These are phyloP conservation scores for Origma solitaria DNA, from an alignment of 2,113 vertebrate genomes.

Conservation along the genomic window DNA sequence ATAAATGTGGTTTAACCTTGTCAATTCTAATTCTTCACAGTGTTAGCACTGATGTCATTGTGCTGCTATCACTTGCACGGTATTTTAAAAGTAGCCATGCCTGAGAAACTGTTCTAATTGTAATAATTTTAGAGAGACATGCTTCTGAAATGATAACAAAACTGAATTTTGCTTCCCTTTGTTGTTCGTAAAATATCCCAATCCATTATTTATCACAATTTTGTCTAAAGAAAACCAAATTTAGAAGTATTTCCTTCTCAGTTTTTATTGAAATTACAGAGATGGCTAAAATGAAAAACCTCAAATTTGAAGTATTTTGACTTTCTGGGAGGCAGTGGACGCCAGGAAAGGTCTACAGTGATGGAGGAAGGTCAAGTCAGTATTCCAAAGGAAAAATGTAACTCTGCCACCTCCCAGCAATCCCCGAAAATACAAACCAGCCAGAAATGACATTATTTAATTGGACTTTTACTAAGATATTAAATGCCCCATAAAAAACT, in stretches of 20 bases:
- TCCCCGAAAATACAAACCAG: neutral
- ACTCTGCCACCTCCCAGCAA: conserved; percentile 22
- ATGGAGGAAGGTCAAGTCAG: conserved; percentile 20
- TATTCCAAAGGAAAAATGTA: neutral
- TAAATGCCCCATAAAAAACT: neutral
- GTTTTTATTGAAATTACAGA: neutral
- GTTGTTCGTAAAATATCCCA: neutral
- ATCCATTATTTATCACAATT: neutral
- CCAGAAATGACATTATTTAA: neutral
- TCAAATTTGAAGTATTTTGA: neutral
- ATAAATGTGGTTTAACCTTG: neutral
- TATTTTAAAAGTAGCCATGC: neutral
- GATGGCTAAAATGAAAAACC: neutral
- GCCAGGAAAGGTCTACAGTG: neutral
- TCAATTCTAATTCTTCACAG: neutral
- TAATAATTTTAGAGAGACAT: neutral
- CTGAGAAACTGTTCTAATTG: neutral
- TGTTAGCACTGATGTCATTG: neutral
- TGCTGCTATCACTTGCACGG: neutral
- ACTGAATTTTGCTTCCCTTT: neutral
- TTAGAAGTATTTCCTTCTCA: neutral
- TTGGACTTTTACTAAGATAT: neutral
- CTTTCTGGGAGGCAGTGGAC: neutral
- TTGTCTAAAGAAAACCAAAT: neutral
- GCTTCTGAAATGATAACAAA: neutral